Base-by-base conservation (phyloP, 2,888 invertebrate genomes). In the Crematogaster levior region DNA sequence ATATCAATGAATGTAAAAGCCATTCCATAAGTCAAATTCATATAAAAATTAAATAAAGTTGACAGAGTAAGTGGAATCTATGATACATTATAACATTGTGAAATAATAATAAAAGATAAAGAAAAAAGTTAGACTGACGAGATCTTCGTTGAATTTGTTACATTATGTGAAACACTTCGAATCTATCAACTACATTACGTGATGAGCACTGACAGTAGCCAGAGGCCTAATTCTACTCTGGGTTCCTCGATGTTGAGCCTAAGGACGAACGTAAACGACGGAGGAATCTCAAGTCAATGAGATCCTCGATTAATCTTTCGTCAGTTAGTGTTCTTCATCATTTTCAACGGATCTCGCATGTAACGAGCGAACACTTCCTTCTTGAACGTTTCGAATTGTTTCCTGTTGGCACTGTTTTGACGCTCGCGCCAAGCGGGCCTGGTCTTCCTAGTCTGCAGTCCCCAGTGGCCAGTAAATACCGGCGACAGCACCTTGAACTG, bases 381-480 rank as follows among this genome's bases (percentile, higher is more conserved):
- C 93, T 98, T 98, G 95, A 98, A 98, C 0, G 96, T 96, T 90
- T 98, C 97, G 92, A 98, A 98, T 90, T 97, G 96, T 90, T 97
- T 97, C 75, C 98, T 95, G 94, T 98, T 98, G 88, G 96, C 95
- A 90, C 96, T 97, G 94, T 98, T 98, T 92, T 98, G 98, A 83
- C 97, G 96, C 93, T 98, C 98, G 60, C 98, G 95, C 98, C 98
- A 98, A 0, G 97, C 96, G 0, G 98, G 98, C 34, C 98, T 95
- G 56, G 96, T 96, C 90, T 97, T 96, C 81, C 97, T 96, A 43
- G 96, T 96, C 93, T 98, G 98, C 4, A 98, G 95, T 0, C 98
- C 98, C 97, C 98, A 98, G 93, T 98, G 98, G 73, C 97, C 97
- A 0, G 98, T 98, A 95, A 98, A 98, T 66, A 98, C 96, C 0